A percentile compares a stretch with the other conserved stretches of the same genome.
phyloP scores from a whole-genome alignment of 2,113 vertebrate species.

The Laticauda colubrina region DNA sequence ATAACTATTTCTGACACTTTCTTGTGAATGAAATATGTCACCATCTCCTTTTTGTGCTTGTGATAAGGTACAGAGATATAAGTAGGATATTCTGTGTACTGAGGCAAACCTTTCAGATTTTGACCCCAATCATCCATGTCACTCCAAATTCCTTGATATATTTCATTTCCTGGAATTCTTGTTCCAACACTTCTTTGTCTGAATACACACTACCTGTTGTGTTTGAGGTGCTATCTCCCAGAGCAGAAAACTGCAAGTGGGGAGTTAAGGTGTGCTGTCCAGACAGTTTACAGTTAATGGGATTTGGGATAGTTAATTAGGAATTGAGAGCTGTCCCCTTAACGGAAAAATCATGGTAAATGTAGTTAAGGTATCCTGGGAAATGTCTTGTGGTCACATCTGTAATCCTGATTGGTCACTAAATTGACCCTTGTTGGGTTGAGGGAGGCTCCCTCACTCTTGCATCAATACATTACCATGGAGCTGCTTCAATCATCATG shows the following conservation, averaged over 20 bases:
- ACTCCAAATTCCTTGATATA: not conserved
- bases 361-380: no score
- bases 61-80: not conserved
- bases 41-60: not conserved
- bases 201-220: not conserved
- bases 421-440: no score
- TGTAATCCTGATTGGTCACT: no score
- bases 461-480: no score
- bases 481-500: no score
- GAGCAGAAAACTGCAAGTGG: not conserved
- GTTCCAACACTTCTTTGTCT: not conserved
- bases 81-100: not conserved
- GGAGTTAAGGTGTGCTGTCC: not conserved
- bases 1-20: not conserved
- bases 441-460: no score
- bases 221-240: not conserved
- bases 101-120: not conserved
- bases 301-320: no score
- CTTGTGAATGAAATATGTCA: not conserved
- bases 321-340: no score
- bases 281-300: no score
- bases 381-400: no score
- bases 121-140: not conserved
- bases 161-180: not conserved
- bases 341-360: no score